Conservation (phyloP, 2,797 vertebrate genomes). For the Tinamus major region DNA sequence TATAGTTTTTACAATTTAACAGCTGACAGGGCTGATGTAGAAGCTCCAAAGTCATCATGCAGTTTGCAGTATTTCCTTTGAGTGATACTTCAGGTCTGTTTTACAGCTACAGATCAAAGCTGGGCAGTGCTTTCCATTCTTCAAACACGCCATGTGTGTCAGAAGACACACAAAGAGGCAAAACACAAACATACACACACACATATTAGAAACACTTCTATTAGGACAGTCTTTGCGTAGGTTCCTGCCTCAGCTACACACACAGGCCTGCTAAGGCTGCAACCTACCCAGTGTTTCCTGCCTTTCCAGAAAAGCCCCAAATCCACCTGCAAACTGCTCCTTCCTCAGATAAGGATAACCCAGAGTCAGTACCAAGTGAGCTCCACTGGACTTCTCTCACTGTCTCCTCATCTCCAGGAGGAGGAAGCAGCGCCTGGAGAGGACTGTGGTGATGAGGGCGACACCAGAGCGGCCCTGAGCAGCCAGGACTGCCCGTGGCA, state of each 20-base stretch:
- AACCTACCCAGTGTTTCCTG: neutral
- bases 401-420: neutral
- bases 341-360: neutral
- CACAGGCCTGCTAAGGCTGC: neutral
- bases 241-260: neutral
- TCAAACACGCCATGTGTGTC: neutral
- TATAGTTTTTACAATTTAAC: neutral
- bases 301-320: neutral
- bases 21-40: neutral
- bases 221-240: neutral
- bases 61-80: neutral
- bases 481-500: neutral
- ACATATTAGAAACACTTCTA: neutral
- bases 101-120: neutral
- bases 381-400: neutral
- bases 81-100: neutral
- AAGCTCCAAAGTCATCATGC: neutral
- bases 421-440: neutral
- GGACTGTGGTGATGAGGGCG: fast-evolving
- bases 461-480: neutral
- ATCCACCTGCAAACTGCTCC: neutral
- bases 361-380: neutral
- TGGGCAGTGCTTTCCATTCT: neutral
- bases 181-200: neutral
- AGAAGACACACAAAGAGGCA: neutral